A percentile compares a stretch with the other conserved stretches of the same genome.
These are phyloP conservation scores for Thereva unica DNA, from an alignment of 2,888 invertebrate genomes.

Conservation along the genomic window DNA sequence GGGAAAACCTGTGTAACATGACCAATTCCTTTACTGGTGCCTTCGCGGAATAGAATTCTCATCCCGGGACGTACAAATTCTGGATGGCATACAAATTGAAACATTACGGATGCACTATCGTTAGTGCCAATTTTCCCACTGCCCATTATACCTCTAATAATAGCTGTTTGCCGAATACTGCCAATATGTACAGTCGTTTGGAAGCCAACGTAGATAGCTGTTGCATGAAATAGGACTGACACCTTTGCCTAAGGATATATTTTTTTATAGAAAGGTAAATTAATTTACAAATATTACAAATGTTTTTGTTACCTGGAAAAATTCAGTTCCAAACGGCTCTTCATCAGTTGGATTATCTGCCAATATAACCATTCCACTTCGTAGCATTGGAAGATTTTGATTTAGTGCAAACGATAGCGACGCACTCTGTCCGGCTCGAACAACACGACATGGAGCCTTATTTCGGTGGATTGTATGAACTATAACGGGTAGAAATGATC, in stretches of 20 bases:
- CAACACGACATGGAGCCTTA: conserved; percentile 84
- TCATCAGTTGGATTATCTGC: conserved; percentile 57
- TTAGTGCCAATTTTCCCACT: conserved; percentile 69
- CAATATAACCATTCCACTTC: conserved; percentile 86
- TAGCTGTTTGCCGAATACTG: conserved; percentile 93
- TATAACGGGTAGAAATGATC: conserved; percentile 74
- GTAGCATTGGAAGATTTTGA: conserved; percentile 61
- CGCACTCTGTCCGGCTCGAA: conserved; percentile 89
- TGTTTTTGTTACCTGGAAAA: conserved; percentile 62
- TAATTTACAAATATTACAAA: not conserved
- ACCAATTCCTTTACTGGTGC: conserved; percentile 84
- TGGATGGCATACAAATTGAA: conserved; percentile 86
- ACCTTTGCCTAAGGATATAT: conserved; percentile 73
- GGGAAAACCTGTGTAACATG: conserved; percentile 78
- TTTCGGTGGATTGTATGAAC: conserved; percentile 89
- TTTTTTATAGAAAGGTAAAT: not conserved
- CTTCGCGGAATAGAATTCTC: conserved; percentile 81
- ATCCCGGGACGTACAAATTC: conserved; percentile 81
- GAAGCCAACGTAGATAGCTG: conserved; percentile 80
- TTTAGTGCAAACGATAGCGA: conserved; percentile 67
- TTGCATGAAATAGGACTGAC: conserved; percentile 85
- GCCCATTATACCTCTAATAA: conserved; percentile 75
- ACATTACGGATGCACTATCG: conserved; percentile 82
- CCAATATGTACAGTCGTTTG: conserved; percentile 95
- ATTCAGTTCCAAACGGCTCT: conserved; percentile 65